Evolutionary conservation across 2,888 invertebrate genomes (phyloP).

Genomic region (Villa cingulata): DNA sequence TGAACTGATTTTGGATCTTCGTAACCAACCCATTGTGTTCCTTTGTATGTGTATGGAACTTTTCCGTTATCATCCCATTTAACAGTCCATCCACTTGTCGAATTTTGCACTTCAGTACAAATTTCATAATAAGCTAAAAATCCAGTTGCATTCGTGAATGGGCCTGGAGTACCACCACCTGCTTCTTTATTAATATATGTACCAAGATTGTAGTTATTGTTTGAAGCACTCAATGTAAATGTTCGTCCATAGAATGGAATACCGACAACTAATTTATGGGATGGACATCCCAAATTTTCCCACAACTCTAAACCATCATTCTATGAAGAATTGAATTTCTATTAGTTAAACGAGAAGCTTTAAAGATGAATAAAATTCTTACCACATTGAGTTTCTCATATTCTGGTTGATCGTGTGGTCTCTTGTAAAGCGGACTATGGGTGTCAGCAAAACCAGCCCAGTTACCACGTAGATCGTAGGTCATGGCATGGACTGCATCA

Average conservation of each 20-base stretch:
- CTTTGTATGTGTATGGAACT: conserved; percentile 75
- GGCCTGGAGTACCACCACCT: conserved; percentile 72
- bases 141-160: conserved; percentile 74
- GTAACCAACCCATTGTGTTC: conserved; percentile 84
- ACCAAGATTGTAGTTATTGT: conserved; percentile 68
- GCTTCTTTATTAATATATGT: conserved; percentile 85
- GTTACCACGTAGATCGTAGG: conserved; percentile 73
- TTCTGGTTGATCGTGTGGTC: conserved; percentile 79
- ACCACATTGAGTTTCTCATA: conserved; percentile 84
- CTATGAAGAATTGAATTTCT: conserved; percentile 34
- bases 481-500: conserved; percentile 76
- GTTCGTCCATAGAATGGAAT: conserved; percentile 82
- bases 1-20: conserved; percentile 68
- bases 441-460: conserved; percentile 87
- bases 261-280: conserved; percentile 76
- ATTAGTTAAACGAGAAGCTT: neutral
- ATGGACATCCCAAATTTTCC: conserved; percentile 80
- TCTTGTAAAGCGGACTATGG: conserved; percentile 72
- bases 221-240: conserved; percentile 67
- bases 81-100: conserved; percentile 62
- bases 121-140: conserved; percentile 82
- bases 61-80: conserved; percentile 72
- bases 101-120: conserved; percentile 57
- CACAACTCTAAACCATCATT: conserved; percentile 76
- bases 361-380: conserved; percentile 16